Percentiles rank a stretch among this genome's conserved stretches.
Conservation (phyloP, 1,140 invertebrate genomes). For the Lordiphosa collinella region DNA sequence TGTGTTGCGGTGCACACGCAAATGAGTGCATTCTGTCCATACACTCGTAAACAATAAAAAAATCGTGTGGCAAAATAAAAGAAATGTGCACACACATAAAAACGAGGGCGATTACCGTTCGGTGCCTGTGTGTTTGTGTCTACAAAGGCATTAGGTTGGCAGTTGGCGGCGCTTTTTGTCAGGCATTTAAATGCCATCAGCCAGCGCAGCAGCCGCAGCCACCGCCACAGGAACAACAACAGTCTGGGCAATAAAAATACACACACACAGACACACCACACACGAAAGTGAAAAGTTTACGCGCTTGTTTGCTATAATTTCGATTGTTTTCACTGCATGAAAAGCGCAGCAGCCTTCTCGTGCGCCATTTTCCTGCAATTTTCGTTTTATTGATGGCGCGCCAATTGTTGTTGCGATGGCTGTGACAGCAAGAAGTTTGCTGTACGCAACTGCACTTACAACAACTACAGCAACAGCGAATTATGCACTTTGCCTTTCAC, state of each 20-base stretch:
- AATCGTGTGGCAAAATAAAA: constrained; percentile 2
- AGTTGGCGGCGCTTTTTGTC: constrained; percentile 59
- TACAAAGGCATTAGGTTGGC: constrained; percentile 53
- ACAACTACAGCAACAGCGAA: constrained; percentile 3
- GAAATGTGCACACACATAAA: constrained; percentile 2
- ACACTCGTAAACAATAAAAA: neutral
- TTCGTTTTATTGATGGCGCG: constrained; percentile 68
- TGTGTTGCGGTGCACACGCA: constrained; percentile 16
- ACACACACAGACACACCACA: constrained; percentile 19
- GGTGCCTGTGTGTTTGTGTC: constrained; percentile 8
- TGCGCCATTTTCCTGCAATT: constrained; percentile 58
- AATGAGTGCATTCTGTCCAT: neutral
- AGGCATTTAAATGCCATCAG: constrained; percentile 63
- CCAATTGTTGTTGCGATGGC: constrained; percentile 19
- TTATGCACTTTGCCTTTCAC: constrained; percentile 21
- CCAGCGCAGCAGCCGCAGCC: constrained; percentile 33
- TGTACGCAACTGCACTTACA: constrained; percentile 22
- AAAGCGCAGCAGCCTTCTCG: constrained; percentile 8
- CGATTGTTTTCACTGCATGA: constrained; percentile 69
- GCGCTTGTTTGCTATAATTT: constrained; percentile 76
- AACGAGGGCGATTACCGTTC: constrained; percentile 16
- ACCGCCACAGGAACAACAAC: constrained; percentile 20
- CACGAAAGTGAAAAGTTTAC: constrained; percentile 72
- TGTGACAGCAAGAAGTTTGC: constrained; percentile 48
- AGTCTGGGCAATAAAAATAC: constrained; percentile 51